Percentiles rank a stretch among this genome's conserved stretches.
phyloP scores from a whole-genome alignment of 2,888 invertebrate species.

The Fragum whitleyi region DNA sequence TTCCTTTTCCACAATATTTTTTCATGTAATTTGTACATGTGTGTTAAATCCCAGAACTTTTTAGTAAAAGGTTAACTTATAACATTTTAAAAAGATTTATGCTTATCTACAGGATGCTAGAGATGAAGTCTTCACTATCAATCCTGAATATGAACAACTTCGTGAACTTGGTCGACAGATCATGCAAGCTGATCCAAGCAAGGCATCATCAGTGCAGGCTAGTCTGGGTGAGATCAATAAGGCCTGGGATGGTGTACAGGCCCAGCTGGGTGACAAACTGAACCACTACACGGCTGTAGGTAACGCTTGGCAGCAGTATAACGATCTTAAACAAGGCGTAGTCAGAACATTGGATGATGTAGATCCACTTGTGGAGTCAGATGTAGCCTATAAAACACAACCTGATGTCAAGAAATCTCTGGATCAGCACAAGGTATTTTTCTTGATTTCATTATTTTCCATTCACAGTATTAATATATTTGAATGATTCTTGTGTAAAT shows the following conservation, averaged over 20 bases:
- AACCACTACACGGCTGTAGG: conserved; percentile 73
- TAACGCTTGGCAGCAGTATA: conserved; percentile 81
- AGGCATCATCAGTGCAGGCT: conserved; percentile 74
- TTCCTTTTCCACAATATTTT: too few species aligned
- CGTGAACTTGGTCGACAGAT: conserved; percentile 91
- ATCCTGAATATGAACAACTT: conserved; percentile 87
- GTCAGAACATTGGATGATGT: conserved; percentile 75
- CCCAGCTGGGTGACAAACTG: conserved; percentile 73
- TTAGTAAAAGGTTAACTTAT: too few species aligned
- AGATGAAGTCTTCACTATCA: conserved; percentile 77
- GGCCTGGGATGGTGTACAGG: conserved; percentile 80
- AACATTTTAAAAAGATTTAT: too few species aligned
- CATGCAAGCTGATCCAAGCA: conserved; percentile 77
- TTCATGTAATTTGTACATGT: too few species aligned
- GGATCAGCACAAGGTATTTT: conserved; percentile 82
- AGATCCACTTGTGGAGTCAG: conserved; percentile 73
- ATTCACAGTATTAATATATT: too few species aligned
- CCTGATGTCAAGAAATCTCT: conserved; percentile 79
- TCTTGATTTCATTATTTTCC: too few species aligned
- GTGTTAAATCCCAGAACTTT: too few species aligned
- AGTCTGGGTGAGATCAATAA: conserved; percentile 75
- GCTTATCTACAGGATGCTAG: conserved; percentile 74
- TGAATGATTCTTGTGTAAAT: too few species aligned
- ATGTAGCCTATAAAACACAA: conserved; percentile 74
- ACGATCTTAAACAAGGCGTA: conserved; percentile 77